A percentile compares a stretch with the other conserved stretches of the same genome.
Conservation (phyloP, 1,140 invertebrate genomes). For the Drosophila nigromelanica region DNA sequence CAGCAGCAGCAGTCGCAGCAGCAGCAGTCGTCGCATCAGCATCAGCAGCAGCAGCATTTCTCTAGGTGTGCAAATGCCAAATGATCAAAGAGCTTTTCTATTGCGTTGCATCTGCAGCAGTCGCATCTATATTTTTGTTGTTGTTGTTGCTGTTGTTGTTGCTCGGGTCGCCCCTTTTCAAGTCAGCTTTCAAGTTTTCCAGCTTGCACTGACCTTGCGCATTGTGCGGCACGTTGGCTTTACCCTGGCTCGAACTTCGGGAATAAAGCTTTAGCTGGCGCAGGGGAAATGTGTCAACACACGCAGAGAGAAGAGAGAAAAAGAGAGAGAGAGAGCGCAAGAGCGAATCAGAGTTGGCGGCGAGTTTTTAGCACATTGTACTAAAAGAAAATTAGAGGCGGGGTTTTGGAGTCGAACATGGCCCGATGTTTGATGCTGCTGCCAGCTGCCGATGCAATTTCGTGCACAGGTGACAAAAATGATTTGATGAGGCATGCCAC, state of each 20-base stretch:
- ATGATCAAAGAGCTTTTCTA: constrained; percentile 75
- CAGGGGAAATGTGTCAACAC: constrained; percentile 49
- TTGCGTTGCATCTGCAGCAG: constrained; percentile 44
- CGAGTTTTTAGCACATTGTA: constrained; percentile 29
- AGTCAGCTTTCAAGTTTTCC: constrained; percentile 64
- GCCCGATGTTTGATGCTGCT: not conserved
- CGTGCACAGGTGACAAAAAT: constrained; percentile 67
- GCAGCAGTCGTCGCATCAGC: constrained; percentile 9
- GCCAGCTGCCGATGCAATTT: constrained; percentile 5
- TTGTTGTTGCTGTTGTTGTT: constrained; percentile 22
- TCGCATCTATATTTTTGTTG: not conserved
- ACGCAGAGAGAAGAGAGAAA: constrained; percentile 19
- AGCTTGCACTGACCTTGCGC: constrained; percentile 81
- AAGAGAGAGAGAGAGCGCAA: constrained; percentile 11
- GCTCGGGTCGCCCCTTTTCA: constrained; percentile 28
- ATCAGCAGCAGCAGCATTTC: constrained; percentile 3
- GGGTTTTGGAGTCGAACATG: not conserved
- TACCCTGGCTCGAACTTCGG: constrained; percentile 67
- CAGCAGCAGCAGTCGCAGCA: constrained; percentile 13
- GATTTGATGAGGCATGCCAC: constrained; percentile 61
- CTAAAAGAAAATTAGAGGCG: constrained; percentile 21
- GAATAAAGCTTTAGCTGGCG: constrained; percentile 60
- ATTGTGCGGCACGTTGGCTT: constrained; percentile 61
- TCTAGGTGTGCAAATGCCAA: constrained; percentile 42
- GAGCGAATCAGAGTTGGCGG: constrained; percentile 8